phyloP scores from a whole-genome alignment of 1,140 invertebrate genomes.

The Drosophila santomea region DNA sequence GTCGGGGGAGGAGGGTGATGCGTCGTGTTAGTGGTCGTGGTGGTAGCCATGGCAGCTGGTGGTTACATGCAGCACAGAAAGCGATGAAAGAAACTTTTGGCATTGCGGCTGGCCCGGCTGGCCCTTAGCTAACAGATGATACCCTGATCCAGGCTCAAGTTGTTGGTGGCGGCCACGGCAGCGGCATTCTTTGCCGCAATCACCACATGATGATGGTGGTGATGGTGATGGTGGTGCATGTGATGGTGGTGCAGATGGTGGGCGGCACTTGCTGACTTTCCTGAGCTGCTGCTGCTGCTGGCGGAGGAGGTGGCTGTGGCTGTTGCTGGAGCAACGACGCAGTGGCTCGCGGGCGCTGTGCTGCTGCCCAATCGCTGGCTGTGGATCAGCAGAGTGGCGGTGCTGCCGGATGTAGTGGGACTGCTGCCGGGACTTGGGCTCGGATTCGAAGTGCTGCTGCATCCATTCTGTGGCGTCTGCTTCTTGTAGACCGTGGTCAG shows the following conservation, averaged over 20 bases:
- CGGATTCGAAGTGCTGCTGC: conserved; percentile 21
- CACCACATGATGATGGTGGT: conserved; percentile 76
- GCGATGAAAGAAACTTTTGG: conserved; percentile 85
- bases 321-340: conserved; percentile 1
- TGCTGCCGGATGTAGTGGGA: conserved; percentile 31
- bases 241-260: conserved; percentile 69
- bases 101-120: conserved; percentile 81
- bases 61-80: conserved; percentile 84
- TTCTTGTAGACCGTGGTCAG: conserved; percentile 68
- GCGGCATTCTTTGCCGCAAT: conserved; percentile 69
- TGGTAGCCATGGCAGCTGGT: conserved; percentile 15
- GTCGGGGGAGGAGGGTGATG: conserved; percentile 24
- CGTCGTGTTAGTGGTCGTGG: conserved; percentile 4
- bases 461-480: conserved; percentile 53
- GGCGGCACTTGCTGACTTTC: conserved; percentile 39
- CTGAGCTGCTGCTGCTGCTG: conserved; percentile 24
- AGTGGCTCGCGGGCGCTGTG: conserved; percentile 11
- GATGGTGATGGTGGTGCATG: conserved; percentile 70
- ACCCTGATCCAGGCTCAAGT: conserved; percentile 81
- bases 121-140: conserved; percentile 85
- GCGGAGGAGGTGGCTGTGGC: conserved; percentile 17
- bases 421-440: conserved; percentile 30
- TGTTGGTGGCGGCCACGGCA: conserved; percentile 71
- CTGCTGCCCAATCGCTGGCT: conserved; percentile 36
- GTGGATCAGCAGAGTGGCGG: conserved; percentile 39